Evolutionary conservation across 2,888 invertebrate species (phyloP).

Genomic region (Drosophila siamana): DNA sequence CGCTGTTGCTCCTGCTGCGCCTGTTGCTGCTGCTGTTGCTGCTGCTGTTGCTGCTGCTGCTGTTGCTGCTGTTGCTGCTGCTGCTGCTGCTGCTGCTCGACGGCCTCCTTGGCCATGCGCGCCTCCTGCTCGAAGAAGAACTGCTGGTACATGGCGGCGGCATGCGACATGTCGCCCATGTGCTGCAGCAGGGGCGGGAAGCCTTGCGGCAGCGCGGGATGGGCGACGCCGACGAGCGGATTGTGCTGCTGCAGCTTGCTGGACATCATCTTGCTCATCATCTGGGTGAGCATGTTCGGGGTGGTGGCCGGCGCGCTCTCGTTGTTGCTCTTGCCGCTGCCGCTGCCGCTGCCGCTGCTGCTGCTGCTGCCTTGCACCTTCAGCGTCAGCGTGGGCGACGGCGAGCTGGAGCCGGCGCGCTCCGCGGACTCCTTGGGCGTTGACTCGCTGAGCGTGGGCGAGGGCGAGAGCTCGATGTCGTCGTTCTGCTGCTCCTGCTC

Average conservation of each 20-base stretch:
- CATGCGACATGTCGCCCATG: constrained; percentile 87
- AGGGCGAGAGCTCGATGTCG: constrained; percentile 78
- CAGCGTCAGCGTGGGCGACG: constrained; percentile 72
- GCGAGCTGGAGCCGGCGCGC: constrained; percentile 73
- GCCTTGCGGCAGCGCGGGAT: constrained; percentile 87
- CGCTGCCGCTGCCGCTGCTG: constrained; percentile 49
- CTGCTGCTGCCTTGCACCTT: too few relatives aligned
- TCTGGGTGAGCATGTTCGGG: constrained; percentile 88
- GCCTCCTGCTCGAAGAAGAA: constrained; percentile 93
- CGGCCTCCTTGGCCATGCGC: constrained; percentile 89
- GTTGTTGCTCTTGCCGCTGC: constrained; percentile 53
- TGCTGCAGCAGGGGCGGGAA: constrained; percentile 87
- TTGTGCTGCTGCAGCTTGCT: constrained; percentile 87
- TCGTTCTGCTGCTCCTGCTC: constrained; percentile 82
- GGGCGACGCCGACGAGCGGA: constrained; percentile 85
- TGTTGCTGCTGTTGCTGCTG: constrained; percentile 87
- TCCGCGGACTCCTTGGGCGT: constrained; percentile 71
- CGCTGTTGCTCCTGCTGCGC: constrained; percentile 86
- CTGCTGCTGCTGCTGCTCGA: constrained; percentile 87
- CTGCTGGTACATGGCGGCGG: constrained; percentile 91
- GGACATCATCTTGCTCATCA: constrained; percentile 89
- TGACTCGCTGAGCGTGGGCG: constrained; percentile 65
- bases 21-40: constrained; percentile 85
- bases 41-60: constrained; percentile 86
- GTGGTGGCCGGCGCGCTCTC: constrained; percentile 64